A percentile compares a stretch with the other conserved stretches of the same genome.
Conservation (phyloP, 2,888 invertebrate species). For the Drosophila borborema region DNA sequence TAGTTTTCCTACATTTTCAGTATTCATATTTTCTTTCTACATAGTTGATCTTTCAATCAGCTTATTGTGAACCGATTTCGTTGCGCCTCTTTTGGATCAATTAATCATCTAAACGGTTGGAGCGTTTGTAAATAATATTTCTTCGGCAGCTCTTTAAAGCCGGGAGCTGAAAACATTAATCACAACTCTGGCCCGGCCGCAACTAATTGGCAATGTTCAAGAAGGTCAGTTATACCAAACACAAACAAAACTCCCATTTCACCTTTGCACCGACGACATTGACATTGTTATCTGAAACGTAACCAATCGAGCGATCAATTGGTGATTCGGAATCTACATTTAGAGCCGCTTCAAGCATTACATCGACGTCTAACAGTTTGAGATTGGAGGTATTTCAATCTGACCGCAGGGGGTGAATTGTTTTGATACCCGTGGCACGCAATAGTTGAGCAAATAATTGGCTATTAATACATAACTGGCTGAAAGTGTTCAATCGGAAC, state of each 20-base stretch:
- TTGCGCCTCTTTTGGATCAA: slow-evolving; percentile 33
- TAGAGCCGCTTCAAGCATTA: slow-evolving; percentile 4
- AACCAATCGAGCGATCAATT: slow-evolving; percentile 33
- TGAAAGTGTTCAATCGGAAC: background rate
- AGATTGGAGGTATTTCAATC: background rate
- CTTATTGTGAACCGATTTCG: slow-evolving; percentile 34
- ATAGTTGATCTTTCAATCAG: slow-evolving; percentile 21
- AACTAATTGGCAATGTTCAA: slow-evolving; percentile 6
- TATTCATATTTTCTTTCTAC: slow-evolving; percentile 8
- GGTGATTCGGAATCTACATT: slow-evolving; percentile 10
- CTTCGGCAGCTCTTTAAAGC: slow-evolving; percentile 12
- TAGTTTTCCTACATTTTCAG: background rate
- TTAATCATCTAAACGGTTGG: slow-evolving; percentile 40
- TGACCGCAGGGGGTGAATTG: background rate
- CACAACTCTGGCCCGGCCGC: slow-evolving; percentile 15
- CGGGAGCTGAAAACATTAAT: slow-evolving; percentile 31
- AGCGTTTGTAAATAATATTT: slow-evolving; percentile 7
- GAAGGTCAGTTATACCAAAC: slow-evolving; percentile 24
- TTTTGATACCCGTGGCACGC: slow-evolving; percentile 16
- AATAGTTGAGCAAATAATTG: slow-evolving; percentile 14
- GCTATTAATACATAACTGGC: background rate
- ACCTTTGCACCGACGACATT: slow-evolving; percentile 29
- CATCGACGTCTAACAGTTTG: background rate
- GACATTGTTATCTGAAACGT: slow-evolving; percentile 45
- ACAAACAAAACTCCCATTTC: slow-evolving; percentile 20